Base-by-base conservation (phyloP, 2,797 vertebrate species). In the Poecilia gillii region DNA sequence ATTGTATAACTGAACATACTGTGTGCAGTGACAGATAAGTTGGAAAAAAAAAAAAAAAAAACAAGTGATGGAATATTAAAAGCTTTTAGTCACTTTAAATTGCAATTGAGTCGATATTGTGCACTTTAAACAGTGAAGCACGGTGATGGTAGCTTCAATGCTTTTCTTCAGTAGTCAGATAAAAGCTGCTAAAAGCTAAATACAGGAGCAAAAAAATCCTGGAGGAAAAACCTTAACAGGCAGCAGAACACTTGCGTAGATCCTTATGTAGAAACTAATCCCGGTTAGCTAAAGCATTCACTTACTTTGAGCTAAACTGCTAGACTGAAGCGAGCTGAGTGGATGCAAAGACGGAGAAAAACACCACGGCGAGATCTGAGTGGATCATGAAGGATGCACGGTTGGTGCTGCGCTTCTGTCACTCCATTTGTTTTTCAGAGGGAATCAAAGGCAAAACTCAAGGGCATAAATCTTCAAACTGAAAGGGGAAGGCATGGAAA, bases 371-470 rank as follows among this genome's bases (percentile, higher is more conserved):
- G 36, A 71, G 41, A 76, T 62, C 47, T 45, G 57, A 64, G 75
- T 55, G 55, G 47, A 31, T 74, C 14, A 45, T 25, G 46, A 51
- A 66, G 47, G 20, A 23, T 43, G 46, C 46, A 57, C 41, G 73
- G 20, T 16, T 55, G 46, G 2, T 68, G n/a, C 62, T 59, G 43
- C 76, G 20, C 39, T 41, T 2, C 72, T 68, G 23, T 76, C 41
- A 18, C 43, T 79, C 39, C 33, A 41, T 81, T 62, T 84, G 72
- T 36, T 79, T 45, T 75, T 74, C 33, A 80, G 36, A 80, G 16
- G 47, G 25, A 89, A 78, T 82, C 77, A 84, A 81, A 86, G 64
- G 62, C 59, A 76, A 46, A 82, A 79, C 39, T 84, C 47, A 80
- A 84, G 80, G 81, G 84, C 43, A 82, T 55, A 68, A 80, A 77